Conservation (phyloP, 2,888 invertebrate species). For the Coleophora flavipennella region DNA sequence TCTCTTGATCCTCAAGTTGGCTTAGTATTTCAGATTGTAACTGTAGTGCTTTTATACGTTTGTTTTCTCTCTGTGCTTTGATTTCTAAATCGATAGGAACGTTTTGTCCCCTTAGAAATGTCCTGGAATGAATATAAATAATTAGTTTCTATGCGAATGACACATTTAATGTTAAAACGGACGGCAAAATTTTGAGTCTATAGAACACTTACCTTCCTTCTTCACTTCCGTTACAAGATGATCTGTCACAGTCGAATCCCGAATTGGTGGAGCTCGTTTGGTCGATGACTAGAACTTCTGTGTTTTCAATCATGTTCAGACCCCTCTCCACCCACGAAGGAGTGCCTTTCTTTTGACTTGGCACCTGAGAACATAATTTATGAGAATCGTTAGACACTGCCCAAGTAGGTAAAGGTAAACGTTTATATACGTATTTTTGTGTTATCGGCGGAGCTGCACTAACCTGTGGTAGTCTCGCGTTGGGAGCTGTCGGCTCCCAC, state of each 20-base stretch:
- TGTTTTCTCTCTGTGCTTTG: constrained; percentile 85
- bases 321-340: constrained; percentile 74
- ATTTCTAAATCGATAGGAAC: constrained; percentile 85
- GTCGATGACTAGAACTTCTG: constrained; percentile 72
- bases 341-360: constrained; percentile 63
- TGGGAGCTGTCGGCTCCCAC: constrained; percentile 75
- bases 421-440: too few relatives aligned
- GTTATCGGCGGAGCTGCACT: background rate
- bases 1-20: constrained; percentile 88
- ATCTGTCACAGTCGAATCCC: constrained; percentile 56
- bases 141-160: too few relatives aligned
- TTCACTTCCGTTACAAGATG: constrained; percentile 61
- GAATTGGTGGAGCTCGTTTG: constrained; percentile 65
- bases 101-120: constrained; percentile 89
- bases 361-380: constrained; percentile 40
- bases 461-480: constrained; percentile 63
- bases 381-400: too few relatives aligned
- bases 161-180: too few relatives aligned
- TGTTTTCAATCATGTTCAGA: constrained; percentile 65
- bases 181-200: too few relatives aligned
- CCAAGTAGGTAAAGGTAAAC: too few relatives aligned
- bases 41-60: constrained; percentile 86
- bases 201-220: constrained; percentile 48
- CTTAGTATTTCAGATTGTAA: constrained; percentile 89
- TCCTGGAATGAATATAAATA: constrained; percentile 41